phyloP scores from a whole-genome alignment of 2,797 vertebrate species.

The Hippopotamyrus pictus region DNA sequence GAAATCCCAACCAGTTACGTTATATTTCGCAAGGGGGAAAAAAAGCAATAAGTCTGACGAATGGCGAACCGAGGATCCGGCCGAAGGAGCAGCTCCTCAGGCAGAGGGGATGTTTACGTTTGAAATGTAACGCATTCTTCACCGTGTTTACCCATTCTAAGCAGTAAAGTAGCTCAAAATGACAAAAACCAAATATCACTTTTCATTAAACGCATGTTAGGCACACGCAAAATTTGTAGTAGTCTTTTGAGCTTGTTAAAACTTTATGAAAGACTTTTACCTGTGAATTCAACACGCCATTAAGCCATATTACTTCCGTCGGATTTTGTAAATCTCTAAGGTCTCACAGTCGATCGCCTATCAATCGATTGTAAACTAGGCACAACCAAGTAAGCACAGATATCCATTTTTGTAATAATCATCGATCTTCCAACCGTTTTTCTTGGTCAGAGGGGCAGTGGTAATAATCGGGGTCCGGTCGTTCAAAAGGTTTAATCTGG shows the following conservation, averaged over 20 bases:
- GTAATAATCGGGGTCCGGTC: neutral
- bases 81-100: neutral
- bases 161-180: neutral
- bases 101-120: constrained; percentile 20
- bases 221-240: neutral
- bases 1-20: neutral
- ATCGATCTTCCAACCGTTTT: neutral
- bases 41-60: neutral
- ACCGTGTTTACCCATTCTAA: neutral
- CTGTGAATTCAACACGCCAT: neutral
- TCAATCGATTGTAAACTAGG: neutral
- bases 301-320: neutral
- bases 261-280: neutral
- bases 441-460: neutral
- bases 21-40: neutral
- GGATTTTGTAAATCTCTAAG: neutral
- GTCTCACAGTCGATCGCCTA: neutral
- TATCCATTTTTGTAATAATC: neutral
- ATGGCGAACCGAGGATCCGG: neutral
- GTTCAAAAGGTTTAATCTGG: neutral
- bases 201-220: neutral
- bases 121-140: neutral
- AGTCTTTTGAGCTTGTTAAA: neutral
- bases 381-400: neutral
- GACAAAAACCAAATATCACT: neutral